A percentile compares a stretch with the other conserved stretches of the same genome.
Conservation (phyloP, 2,113 vertebrate genomes). For the Taurulus bubalis region DNA sequence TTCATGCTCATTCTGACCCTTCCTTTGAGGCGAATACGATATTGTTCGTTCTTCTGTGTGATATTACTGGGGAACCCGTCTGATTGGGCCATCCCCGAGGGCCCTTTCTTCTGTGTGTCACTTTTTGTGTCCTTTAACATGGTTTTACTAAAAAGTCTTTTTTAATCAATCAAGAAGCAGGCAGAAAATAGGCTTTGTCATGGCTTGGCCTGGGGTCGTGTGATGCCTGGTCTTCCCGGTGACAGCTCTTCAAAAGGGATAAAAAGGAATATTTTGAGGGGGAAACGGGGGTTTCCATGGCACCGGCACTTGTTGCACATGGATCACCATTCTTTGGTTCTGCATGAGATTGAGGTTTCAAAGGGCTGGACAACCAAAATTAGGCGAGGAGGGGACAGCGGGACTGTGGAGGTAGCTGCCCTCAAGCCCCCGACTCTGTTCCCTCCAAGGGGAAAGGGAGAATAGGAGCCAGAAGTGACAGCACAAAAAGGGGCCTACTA, state of each 20-base stretch:
- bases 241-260: slow-evolving; percentile 97
- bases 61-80: slow-evolving; percentile 81
- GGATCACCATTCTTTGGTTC: slow-evolving; percentile 87
- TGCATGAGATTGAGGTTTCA: slow-evolving; percentile 87
- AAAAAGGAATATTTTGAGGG: slow-evolving; percentile 91
- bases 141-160: slow-evolving; percentile 98
- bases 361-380: slow-evolving; percentile 85
- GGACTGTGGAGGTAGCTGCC: slow-evolving; percentile 87
- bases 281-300: slow-evolving; percentile 96
- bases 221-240: slow-evolving; percentile 92
- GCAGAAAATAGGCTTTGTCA: slow-evolving; percentile 99
- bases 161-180: slow-evolving; percentile 99
- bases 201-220: slow-evolving; percentile 93
- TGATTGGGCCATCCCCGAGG: slow-evolving; percentile 74
- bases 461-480: slow-evolving; percentile 82
- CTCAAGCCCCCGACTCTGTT: slow-evolving; percentile 72
- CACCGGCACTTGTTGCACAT: slow-evolving; percentile 89
- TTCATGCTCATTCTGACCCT: slow-evolving; percentile 88
- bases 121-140: slow-evolving; percentile 93
- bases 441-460: slow-evolving; percentile 79
- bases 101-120: slow-evolving; percentile 83
- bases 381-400: slow-evolving; percentile 81
- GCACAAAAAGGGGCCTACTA: slow-evolving; percentile 83
- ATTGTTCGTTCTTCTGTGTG: slow-evolving; percentile 79
- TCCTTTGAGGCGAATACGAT: slow-evolving; percentile 81